Base-by-base conservation (phyloP, 2,888 invertebrate genomes). In the Ophioninae sp. region DNA sequence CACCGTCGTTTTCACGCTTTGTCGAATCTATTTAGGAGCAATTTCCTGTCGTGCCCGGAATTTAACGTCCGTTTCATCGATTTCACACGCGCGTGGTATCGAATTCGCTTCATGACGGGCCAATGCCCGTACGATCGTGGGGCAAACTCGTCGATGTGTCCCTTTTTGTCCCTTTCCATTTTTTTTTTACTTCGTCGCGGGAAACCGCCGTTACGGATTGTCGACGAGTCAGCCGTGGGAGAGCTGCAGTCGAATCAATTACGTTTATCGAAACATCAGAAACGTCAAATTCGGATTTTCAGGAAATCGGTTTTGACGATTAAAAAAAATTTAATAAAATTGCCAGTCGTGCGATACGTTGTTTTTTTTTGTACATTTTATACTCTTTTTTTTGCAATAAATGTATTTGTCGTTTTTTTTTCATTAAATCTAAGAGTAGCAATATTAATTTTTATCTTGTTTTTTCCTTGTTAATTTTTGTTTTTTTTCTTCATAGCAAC, bases 391-490 rank as follows among this genome's bases (percentile, higher is more conserved):
- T 72, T 79, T 87, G 83, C 87, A 87, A 87, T 88, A 87, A 87
- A 87, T 88, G 86, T 89, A 87, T 86, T 89, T 88, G 74, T 85
- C 63, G 83, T 75, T 59, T 84, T 85, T 85, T 79, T 68, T 85
- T 87, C 72, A 79, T 89, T 88, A 89, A 82, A 86, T 83, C 88
- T 89, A 90, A 82, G 88, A 87, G 86, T 89, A 89, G 89, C 87
- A 89, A 87, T 89, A 89, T 86, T 89, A 87, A 23, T 73, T 74
- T 71, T 37, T 9, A 44, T 2, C 10, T 51, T 10, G 10, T 51
- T 51, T 51, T 51, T 51, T 17, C 41, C 9, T 9, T 41, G 9
- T 41, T 41, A 9, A 9, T 51, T 13, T 51, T 51, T 13, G 6
- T 51, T 51, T 51, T 51, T 51, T 51, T 58, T 81, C 86, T 88